Conservation (phyloP, 2,113 vertebrate species). For the Tachycineta bicolor region DNA sequence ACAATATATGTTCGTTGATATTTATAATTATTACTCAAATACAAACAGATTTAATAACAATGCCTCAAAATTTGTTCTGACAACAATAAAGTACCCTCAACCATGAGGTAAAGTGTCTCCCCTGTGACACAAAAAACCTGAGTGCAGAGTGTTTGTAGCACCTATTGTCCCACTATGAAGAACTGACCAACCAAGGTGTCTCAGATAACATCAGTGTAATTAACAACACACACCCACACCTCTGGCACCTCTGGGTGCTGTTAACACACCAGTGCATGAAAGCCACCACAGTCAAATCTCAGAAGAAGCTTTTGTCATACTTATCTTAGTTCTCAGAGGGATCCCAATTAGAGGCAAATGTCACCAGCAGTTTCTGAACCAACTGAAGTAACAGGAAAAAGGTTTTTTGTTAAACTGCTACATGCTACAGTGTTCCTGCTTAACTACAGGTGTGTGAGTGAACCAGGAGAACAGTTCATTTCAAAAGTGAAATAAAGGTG, state of each 20-base stretch:
- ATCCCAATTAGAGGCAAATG: neutral
- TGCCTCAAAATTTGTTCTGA: neutral
- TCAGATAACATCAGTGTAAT: neutral
- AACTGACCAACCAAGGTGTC: neutral
- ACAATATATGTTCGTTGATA: neutral
- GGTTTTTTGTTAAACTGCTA: neutral
- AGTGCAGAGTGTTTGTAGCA: neutral
- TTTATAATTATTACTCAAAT: neutral
- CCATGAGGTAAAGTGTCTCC: neutral
- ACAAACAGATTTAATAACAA: neutral
- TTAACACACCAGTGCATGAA: neutral
- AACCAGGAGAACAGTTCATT: neutral
- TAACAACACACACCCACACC: neutral
- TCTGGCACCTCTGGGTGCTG: neutral
- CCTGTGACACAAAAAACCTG: neutral
- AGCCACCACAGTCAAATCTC: neutral
- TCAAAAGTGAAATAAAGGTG: neutral
- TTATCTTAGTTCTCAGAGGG: neutral
- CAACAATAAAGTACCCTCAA: neutral
- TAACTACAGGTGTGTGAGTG: neutral
- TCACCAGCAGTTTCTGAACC: neutral
- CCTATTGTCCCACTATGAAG: neutral
- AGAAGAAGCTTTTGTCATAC: neutral
- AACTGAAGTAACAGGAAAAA: neutral
- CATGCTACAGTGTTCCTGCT: neutral